phyloP scores from a whole-genome alignment of 2,113 vertebrate genomes.

The Podocnemis expansa region DNA sequence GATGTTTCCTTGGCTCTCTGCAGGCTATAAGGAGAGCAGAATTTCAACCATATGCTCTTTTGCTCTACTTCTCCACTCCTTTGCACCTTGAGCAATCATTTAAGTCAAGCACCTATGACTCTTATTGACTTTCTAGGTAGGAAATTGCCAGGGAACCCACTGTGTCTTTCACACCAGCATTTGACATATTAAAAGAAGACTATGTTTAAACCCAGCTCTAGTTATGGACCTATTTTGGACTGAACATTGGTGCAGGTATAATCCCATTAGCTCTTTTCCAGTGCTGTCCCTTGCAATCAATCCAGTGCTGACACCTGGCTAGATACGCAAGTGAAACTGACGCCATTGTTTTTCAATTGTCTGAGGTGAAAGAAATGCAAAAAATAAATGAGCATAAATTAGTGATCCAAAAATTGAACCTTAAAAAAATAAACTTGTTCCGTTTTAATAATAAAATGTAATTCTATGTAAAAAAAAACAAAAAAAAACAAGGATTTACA shows the following conservation, averaged over 20 bases:
- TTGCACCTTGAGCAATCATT: conserved; percentile 47
- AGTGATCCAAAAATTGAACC: background rate
- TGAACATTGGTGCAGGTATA: background rate
- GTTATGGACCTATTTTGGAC: conserved; percentile 10
- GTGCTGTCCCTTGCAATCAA: conserved; percentile 7
- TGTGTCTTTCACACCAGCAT: conserved; percentile 9
- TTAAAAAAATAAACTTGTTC: background rate
- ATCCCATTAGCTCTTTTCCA: background rate
- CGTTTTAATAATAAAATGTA: background rate
- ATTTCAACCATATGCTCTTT: conserved; percentile 47
- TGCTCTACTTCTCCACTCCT: conserved; percentile 11
- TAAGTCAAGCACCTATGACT: conserved; percentile 55
- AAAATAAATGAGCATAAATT: background rate
- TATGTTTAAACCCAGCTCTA: background rate
- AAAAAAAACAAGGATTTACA: no score
- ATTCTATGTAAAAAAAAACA: background rate
- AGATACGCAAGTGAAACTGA: conserved; percentile 19
- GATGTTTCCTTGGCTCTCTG: conserved; percentile 12
- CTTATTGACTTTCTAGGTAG: conserved; percentile 45
- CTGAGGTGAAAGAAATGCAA: background rate
- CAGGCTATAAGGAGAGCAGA: conserved; percentile 13
- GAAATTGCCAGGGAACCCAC: conserved; percentile 41
- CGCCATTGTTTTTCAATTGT: background rate
- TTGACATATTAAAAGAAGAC: conserved; percentile 35
- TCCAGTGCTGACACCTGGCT: background rate